Conservation (phyloP, 2,797 vertebrate genomes). For the Tapera naevia region DNA sequence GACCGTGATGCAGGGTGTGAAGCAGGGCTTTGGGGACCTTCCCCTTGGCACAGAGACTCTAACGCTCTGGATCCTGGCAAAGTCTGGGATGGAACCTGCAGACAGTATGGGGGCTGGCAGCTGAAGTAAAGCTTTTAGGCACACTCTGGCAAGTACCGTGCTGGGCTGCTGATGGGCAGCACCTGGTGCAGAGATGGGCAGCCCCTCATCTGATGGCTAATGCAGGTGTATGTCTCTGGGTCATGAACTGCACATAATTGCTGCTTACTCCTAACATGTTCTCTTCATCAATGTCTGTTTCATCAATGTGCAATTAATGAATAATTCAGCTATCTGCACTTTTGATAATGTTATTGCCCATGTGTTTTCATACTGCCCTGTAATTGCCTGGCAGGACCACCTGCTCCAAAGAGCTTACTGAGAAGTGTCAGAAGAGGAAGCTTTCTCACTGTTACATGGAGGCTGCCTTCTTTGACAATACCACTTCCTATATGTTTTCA, state of each 20-base stretch:
- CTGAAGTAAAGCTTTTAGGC: not conserved
- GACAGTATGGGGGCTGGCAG: not conserved
- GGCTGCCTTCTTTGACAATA: not conserved
- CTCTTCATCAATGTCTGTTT: not conserved
- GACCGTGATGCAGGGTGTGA: too few relatives aligned
- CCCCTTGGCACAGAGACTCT: not conserved
- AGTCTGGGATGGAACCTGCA: not conserved
- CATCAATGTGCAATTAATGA: not conserved
- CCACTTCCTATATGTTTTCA: not conserved
- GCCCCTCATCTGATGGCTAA: not conserved
- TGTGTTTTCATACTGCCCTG: not conserved
- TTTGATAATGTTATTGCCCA: not conserved
- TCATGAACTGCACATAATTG: rapidly evolving
- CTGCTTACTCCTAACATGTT: not conserved
- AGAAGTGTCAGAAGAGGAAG: not conserved
- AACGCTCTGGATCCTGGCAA: not conserved
- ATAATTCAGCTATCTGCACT: not conserved
- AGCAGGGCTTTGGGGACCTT: not conserved
- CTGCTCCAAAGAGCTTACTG: not conserved
- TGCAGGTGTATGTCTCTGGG: rapidly evolving
- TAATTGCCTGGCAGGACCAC: not conserved
- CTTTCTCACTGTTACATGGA: not conserved
- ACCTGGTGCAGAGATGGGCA: not conserved
- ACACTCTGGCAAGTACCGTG: too few relatives aligned
- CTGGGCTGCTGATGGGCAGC: not conserved